Conservation (phyloP, 2,888 invertebrate species). For the Orthosia incerta region DNA sequence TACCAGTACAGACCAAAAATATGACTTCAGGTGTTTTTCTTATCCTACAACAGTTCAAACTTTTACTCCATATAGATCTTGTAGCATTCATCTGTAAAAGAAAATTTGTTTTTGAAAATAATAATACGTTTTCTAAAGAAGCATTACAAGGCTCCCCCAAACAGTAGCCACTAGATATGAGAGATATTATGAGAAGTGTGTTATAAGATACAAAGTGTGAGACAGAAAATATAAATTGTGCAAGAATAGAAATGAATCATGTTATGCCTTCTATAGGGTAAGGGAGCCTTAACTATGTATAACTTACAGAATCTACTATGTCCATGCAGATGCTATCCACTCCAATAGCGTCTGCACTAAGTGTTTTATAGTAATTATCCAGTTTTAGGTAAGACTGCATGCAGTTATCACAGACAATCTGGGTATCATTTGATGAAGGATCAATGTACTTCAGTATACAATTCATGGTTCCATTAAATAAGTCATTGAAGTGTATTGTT, state of each 20-base stretch:
- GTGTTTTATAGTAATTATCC: slow-evolving; percentile 90
- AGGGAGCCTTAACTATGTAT: background rate
- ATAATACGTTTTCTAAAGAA: background rate
- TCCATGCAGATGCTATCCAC: slow-evolving; percentile 93
- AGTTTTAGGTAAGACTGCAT: slow-evolving; percentile 89
- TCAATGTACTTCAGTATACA: slow-evolving; percentile 83
- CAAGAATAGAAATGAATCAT: background rate
- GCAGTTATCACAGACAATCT: slow-evolving; percentile 89
- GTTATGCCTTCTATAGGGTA: background rate
- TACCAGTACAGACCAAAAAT: slow-evolving; percentile 89
- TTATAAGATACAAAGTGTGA: background rate
- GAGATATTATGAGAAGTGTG: background rate
- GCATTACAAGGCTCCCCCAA: background rate
- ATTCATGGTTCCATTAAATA: slow-evolving; percentile 83
- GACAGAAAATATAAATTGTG: background rate
- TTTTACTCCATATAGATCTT: slow-evolving; percentile 92
- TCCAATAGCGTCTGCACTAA: slow-evolving; percentile 90
- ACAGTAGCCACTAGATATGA: background rate
- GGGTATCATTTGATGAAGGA: slow-evolving; percentile 73
- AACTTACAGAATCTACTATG: slow-evolving; percentile 92
- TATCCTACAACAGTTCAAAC: slow-evolving; percentile 90
- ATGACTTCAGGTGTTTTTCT: slow-evolving; percentile 90
- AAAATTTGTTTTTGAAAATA: background rate
- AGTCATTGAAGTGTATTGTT: slow-evolving; percentile 86
- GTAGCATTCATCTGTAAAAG: slow-evolving; percentile 92